phyloP scores from a whole-genome alignment of 2,888 invertebrate genomes.

The Conomelus anceps region DNA sequence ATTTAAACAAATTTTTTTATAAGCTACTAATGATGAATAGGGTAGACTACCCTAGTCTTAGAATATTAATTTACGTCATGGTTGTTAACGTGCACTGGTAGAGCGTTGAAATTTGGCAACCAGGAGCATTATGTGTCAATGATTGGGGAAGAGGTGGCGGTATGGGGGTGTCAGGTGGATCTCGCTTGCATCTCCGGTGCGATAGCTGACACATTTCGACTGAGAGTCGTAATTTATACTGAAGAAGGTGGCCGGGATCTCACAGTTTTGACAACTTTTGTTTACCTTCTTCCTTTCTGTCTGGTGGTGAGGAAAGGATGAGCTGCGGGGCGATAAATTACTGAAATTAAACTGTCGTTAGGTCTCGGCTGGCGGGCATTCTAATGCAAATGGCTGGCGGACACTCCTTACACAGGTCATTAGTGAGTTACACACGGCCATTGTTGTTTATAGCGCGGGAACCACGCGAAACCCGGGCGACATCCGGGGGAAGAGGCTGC shows the following conservation, averaged over 20 bases:
- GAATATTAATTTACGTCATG: no score
- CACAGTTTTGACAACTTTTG: constrained; percentile 11
- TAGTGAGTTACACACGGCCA: constrained; percentile 13
- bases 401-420: constrained; percentile 4
- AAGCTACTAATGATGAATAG: no score
- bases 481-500: no score
- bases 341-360: constrained; percentile 12
- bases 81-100: no score
- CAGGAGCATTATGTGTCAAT: no score
- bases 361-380: not conserved
- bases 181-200: not conserved
- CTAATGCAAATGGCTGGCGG: constrained; percentile 6
- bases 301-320: not conserved
- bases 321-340: not conserved
- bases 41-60: no score
- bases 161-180: not conserved
- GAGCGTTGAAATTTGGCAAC: no score
- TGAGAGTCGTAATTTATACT: not conserved
- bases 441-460: not conserved
- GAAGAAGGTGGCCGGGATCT: not conserved
- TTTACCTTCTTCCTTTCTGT: constrained; percentile 6
- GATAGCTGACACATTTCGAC: not conserved
- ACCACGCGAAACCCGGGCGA: not conserved
- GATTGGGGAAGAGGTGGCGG: no score
- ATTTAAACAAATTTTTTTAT: no score